These are phyloP conservation scores for Octomys mimax DNA, from an alignment of 2,797 vertebrate species.

Conservation along the genomic window DNA sequence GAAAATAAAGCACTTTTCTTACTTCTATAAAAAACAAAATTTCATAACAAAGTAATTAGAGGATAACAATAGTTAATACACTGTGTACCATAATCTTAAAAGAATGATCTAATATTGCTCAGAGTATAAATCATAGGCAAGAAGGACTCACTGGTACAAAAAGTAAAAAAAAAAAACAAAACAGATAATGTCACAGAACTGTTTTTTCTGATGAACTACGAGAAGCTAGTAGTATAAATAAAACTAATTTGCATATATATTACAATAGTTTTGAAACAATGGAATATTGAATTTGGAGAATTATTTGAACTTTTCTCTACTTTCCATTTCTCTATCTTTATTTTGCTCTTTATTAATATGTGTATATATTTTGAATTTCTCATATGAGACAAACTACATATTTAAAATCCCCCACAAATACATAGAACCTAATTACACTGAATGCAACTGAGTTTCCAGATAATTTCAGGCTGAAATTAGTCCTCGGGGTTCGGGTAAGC, in stretches of 20 bases:
- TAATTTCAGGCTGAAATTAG: not conserved
- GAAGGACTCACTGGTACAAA: not conserved
- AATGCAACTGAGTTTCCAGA: constrained; percentile 2
- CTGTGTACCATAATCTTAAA: not conserved
- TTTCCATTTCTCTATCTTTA: not conserved
- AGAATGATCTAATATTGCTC: not conserved
- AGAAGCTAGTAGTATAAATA: not conserved
- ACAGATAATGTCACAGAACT: not conserved
- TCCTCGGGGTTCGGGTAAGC: not conserved
- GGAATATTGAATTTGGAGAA: not conserved
- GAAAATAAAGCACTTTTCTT: not conserved
- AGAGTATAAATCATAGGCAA: not conserved
- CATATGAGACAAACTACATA: not conserved
- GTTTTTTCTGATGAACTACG: not conserved
- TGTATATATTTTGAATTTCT: not conserved
- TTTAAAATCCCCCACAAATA: not conserved
- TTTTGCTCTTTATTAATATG: not conserved
- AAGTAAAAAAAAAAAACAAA: not conserved
- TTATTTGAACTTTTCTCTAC: not conserved
- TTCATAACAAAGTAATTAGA: not conserved
- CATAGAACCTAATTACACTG: not conserved
- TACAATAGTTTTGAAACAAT: not conserved
- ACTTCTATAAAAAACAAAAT: not conserved
- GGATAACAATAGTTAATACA: not conserved
- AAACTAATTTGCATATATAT: not conserved